Percentiles rank a stretch among this genome's conserved stretches.
Conservation (phyloP, 1,140 invertebrate genomes). For the Halictus rubicundus region DNA sequence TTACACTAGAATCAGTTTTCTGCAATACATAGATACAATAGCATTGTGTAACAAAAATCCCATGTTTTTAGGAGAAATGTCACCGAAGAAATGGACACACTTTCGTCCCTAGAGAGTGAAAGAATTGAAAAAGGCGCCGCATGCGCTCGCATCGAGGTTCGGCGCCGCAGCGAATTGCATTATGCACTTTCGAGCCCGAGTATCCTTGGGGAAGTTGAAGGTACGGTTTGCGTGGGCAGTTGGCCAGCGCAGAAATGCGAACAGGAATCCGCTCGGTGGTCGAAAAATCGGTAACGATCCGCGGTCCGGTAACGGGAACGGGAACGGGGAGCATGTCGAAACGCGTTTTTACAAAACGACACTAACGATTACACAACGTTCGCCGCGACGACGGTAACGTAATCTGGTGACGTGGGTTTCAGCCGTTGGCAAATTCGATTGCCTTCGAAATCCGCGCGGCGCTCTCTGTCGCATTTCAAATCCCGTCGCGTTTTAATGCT, state of each 20-base stretch:
- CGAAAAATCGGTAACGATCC: not conserved
- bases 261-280: not conserved
- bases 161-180: too few species aligned
- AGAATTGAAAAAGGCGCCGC: too few species aligned
- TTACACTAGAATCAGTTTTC: too few species aligned
- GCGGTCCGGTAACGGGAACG: too few species aligned
- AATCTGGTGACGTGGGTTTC: not conserved
- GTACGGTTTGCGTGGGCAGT: slow-evolving; percentile 8
- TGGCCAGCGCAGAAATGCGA: not conserved
- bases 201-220: not conserved
- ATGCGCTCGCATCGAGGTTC: too few species aligned
- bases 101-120: too few species aligned
- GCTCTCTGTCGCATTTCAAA: not conserved
- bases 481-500: not conserved
- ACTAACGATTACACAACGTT: too few species aligned
- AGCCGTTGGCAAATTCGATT: not conserved
- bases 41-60: too few species aligned
- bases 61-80: too few species aligned
- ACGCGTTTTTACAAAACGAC: not conserved
- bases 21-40: too few species aligned
- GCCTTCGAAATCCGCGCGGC: not conserved
- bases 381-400: not conserved
- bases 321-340: not conserved
- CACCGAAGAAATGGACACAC: too few species aligned
- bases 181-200: too few species aligned